Conservation (phyloP, 2,888 invertebrate species). For the Caradrina kadenii region DNA sequence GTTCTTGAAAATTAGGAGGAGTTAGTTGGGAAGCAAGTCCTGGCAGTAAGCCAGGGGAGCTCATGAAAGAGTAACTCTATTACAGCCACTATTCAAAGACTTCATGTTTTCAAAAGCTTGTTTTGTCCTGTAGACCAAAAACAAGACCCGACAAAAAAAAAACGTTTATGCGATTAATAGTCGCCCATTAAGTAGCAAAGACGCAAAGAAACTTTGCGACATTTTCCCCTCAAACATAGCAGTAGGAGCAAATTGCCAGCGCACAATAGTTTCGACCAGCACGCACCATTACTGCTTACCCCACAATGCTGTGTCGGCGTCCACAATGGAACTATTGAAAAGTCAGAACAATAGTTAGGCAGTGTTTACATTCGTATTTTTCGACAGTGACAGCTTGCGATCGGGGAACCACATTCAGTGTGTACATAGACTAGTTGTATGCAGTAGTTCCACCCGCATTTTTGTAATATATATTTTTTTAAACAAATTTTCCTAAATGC, state of each 20-base stretch:
- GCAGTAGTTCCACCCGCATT: neutral
- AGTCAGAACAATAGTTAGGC: constrained; percentile 80
- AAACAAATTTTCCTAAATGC: no score
- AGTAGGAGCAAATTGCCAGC: constrained; percentile 67
- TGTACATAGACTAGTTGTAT: constrained; percentile 3
- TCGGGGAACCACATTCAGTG: constrained; percentile 49
- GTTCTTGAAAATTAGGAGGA: constrained; percentile 28
- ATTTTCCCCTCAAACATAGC: constrained; percentile 50
- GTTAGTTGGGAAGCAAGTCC: neutral
- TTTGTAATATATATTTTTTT: no score
- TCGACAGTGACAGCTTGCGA: constrained; percentile 72
- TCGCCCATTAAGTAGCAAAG: constrained; percentile 47
- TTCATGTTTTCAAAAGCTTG: neutral
- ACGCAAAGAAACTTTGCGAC: constrained; percentile 47
- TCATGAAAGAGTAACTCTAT: constrained; percentile 22
- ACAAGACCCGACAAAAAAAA: neutral
- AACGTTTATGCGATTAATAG: constrained; percentile 33
- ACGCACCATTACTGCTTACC: constrained; percentile 70
- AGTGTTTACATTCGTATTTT: constrained; percentile 76
- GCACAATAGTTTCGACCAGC: constrained; percentile 70
- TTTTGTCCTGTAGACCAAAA: neutral
- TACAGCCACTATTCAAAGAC: constrained; percentile 14
- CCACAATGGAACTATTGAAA: constrained; percentile 77
- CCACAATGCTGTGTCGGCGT: constrained; percentile 59
- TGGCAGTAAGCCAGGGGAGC: constrained; percentile 42